These are phyloP conservation scores for Pipistrellus pipistrellus DNA, from an alignment of 2,797 vertebrate genomes.

Conservation along the genomic window DNA sequence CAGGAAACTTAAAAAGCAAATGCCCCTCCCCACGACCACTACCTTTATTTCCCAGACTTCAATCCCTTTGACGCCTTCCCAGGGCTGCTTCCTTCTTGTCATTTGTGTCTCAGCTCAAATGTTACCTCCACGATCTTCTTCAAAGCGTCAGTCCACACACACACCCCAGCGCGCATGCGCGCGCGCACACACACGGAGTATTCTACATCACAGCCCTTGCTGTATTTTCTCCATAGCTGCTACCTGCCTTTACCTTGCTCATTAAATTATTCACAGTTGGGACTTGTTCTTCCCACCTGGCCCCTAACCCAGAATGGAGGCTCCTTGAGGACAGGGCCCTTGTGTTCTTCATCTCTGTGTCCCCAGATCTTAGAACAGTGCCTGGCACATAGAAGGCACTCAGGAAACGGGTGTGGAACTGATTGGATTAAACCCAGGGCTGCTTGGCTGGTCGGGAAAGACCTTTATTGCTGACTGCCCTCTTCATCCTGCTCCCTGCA, in stretches of 20 bases:
- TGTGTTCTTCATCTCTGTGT: neutral
- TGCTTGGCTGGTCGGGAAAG: neutral
- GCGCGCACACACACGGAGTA: no score
- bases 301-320: neutral
- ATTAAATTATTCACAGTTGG: neutral
- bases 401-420: neutral
- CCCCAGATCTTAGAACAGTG: neutral
- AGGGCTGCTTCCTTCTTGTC: neutral
- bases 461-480: neutral
- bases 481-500: neutral
- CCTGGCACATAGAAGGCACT: neutral
- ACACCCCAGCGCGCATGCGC: no score
- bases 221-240: constrained; percentile 8
- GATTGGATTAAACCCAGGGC: constrained; percentile 10
- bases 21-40: neutral
- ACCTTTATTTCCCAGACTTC: neutral
- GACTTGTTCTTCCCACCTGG: neutral
- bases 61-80: neutral
- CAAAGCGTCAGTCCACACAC: neutral
- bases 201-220: neutral
- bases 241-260: neutral
- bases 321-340: neutral
- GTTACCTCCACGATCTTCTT: neutral
- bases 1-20: neutral
- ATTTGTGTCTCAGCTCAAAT: constrained; percentile 10